A percentile compares a stretch with the other conserved stretches of the same genome.
These are phyloP conservation scores for Microtus montanus DNA, from an alignment of 2,113 vertebrate species.

Conservation along the genomic window DNA sequence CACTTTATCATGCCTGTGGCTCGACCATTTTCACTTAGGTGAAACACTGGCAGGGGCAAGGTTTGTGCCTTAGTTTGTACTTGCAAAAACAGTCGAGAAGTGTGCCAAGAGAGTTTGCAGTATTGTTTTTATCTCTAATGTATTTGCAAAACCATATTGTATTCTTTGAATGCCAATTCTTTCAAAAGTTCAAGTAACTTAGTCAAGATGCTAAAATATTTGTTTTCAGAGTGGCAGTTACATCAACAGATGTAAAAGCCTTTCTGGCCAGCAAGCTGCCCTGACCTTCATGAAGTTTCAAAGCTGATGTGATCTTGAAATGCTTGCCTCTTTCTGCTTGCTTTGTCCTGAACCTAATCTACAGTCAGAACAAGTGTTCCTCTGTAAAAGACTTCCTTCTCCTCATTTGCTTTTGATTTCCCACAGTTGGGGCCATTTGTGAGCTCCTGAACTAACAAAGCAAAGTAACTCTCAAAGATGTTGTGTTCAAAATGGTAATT, in stretches of 20 bases:
- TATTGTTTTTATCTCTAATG: conserved; percentile 38
- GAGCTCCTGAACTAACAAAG: conserved; percentile 82
- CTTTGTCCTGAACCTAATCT: conserved; percentile 83
- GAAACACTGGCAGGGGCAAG: neutral
- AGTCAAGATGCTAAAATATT: conserved; percentile 74
- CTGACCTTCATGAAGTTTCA: conserved; percentile 77
- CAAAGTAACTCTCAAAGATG: conserved; percentile 83
- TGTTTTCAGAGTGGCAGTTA: conserved; percentile 67
- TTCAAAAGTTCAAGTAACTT: conserved; percentile 66
- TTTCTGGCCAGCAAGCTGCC: conserved; percentile 70
- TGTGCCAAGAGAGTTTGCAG: neutral
- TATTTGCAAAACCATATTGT: conserved; percentile 29
- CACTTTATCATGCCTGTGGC: neutral
- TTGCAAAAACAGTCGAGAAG: neutral
- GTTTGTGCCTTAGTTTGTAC: neutral
- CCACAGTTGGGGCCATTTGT: conserved; percentile 85
- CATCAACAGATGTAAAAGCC: conserved; percentile 62
- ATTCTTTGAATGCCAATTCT: conserved; percentile 45
- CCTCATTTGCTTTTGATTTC: conserved; percentile 86
- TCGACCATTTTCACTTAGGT: neutral
- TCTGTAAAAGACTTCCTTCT: conserved; percentile 82
- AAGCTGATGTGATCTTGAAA: conserved; percentile 74
- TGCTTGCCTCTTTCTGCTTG: conserved; percentile 78
- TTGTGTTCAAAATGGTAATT: conserved; percentile 80
- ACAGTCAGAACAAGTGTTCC: conserved; percentile 81